These are phyloP conservation scores for Crotalus tigris DNA, from an alignment of 2,113 vertebrate species.

Conservation along the genomic window DNA sequence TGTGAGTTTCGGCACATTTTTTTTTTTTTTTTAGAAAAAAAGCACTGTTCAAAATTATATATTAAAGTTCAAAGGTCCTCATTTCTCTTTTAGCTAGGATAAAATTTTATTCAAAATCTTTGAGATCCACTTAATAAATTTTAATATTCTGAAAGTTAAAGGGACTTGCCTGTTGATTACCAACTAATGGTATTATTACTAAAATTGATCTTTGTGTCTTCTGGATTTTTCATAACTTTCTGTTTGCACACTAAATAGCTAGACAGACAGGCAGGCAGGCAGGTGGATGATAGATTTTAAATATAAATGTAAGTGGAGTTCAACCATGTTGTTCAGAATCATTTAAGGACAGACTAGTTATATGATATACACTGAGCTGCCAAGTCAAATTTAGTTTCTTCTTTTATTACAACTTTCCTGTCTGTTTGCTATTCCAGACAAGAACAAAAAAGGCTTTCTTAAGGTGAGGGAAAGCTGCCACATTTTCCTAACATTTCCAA, in stretches of 20 bases:
- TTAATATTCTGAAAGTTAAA: rapidly evolving
- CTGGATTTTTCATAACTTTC: not conserved
- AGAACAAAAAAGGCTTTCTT: not conserved
- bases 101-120: not conserved
- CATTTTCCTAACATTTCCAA: not conserved
- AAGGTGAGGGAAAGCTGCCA: not conserved
- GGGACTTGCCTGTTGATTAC: not conserved
- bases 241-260: not conserved
- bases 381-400: not conserved
- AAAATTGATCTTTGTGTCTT: not conserved
- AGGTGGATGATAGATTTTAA: not conserved
- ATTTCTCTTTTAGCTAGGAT: not conserved
- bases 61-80: not conserved
- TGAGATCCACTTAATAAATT: not conserved
- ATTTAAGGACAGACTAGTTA: not conserved
- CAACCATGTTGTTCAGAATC: not conserved
- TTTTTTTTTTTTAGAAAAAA: too few species aligned
- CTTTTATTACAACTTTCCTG: not conserved
- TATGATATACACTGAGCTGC: not conserved
- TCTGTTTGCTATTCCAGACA: not conserved
- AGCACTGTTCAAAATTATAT: not conserved
- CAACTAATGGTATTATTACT: not conserved
- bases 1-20: too few species aligned
- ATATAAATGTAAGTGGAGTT: not conserved
- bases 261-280: not conserved